A percentile compares a stretch with the other conserved stretches of the same genome.
phyloP scores from a whole-genome alignment of 64 coral and sea anemone species.

The Astreopora myriophthalma region DNA sequence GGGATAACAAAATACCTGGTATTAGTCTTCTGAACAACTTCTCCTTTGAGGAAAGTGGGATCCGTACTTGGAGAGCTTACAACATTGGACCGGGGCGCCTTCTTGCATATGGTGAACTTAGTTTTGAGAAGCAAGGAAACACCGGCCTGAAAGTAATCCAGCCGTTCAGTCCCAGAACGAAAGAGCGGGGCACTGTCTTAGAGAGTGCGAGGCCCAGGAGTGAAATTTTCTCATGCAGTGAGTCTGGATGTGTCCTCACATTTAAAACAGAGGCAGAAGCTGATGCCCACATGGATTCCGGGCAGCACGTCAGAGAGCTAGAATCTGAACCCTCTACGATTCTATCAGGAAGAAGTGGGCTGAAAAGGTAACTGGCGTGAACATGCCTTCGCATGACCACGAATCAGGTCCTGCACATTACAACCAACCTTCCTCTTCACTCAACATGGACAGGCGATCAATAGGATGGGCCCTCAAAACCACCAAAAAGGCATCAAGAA shows the following conservation, averaged over 20 bases:
- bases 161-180: constrained; percentile 45
- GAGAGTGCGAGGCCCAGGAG: neutral
- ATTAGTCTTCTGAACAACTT: constrained; percentile 12
- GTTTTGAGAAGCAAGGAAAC: neutral
- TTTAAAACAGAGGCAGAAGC: constrained; percentile 42
- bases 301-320: constrained; percentile 16
- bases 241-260: constrained; percentile 54
- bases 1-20: constrained; percentile 8
- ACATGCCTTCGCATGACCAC: neutral
- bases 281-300: constrained; percentile 57
- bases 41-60: neutral
- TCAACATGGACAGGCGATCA: neutral
- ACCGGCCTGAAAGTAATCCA: constrained; percentile 45
- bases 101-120: neutral
- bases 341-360: constrained; percentile 53
- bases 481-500: neutral
- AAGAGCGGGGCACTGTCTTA: constrained; percentile 21
- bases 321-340: constrained; percentile 44
- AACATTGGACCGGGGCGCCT: constrained; percentile 24
- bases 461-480: constrained; percentile 33
- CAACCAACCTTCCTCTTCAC: neutral
- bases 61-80: constrained; percentile 31
- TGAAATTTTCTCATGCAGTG: constrained; percentile 41
- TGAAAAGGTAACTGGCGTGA: constrained; percentile 29
- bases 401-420: neutral